These are phyloP conservation scores for Iselma pallidipennis DNA, from an alignment of 2,888 invertebrate species.

Conservation along the genomic window DNA sequence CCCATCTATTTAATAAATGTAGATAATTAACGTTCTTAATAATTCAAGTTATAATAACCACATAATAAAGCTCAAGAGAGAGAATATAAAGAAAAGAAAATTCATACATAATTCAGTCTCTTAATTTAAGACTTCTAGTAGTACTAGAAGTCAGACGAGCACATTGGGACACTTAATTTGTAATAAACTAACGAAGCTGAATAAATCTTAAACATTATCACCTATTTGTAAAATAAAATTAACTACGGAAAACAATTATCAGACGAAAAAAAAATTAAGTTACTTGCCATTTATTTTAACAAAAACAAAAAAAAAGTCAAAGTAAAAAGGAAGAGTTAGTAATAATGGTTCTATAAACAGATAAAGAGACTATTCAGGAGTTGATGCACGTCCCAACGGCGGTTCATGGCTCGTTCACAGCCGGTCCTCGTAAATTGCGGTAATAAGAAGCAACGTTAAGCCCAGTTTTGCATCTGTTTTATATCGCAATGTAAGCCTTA, in stretches of 20 bases:
- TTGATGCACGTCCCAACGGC: constrained; percentile 33
- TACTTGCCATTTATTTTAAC: no score
- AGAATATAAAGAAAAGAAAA: constrained; percentile 5
- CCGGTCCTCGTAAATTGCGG: constrained; percentile 36
- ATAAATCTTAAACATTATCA: not conserved
- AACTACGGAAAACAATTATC: not conserved
- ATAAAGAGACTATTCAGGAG: constrained; percentile 30
- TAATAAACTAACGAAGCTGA: constrained; percentile 4
- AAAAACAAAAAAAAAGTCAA: no score
- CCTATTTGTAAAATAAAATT: not conserved
- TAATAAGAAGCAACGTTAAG: constrained; percentile 39
- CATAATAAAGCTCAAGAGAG: not conserved
- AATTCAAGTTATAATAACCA: constrained; percentile 18
- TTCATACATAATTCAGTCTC: constrained; percentile 5
- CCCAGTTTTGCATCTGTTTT: constrained; percentile 45
- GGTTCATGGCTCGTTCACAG: constrained; percentile 28
- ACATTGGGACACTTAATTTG: constrained; percentile 18
- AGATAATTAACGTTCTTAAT: constrained; percentile 25
- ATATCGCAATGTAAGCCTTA: constrained; percentile 44
- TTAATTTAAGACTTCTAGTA: constrained; percentile 22
- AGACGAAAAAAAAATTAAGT: not conserved
- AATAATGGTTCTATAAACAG: no score
- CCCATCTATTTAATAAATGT: constrained; percentile 3
- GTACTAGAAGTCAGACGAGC: constrained; percentile 12
- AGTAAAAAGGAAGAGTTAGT: no score